Evolutionary conservation across 2,888 invertebrate species (phyloP), one percentile per base, ranked within the genome.

Genomic region (Thyatira batis): DNA sequence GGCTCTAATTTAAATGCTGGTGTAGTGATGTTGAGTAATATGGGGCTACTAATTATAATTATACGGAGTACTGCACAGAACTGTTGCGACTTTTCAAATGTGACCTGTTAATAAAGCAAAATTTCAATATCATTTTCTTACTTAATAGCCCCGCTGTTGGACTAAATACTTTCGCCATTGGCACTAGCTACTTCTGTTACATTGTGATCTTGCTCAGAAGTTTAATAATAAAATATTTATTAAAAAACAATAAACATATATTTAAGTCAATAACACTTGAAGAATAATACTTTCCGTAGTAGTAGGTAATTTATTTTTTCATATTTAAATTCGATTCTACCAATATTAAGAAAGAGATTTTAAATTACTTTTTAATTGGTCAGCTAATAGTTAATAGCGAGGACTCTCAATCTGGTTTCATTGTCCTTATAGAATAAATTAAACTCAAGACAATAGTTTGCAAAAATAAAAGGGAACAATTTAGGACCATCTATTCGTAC

Each of bases 181-280:
- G 89, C 89, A 89, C 90, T 86, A 87, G 74, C 84, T 89, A 84
- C 79, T 59, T 76, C 85, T 87, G 89, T 89, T 89, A 89, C 89
- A 87, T 79, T 79, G 70, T 79, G 76, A 87, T 81, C 80, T 85
- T 84, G 83, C 80, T 73, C 74, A 72, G 65, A 57, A 69, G 52
- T 62, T 57, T 43, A 54, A 61, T 61, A 52, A 43, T 48, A 52
- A 58, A 64, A 65, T 55, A 65, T 67, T 23, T 59, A 0, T 28
- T 27, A 53, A 45, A 20, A 52, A 45, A 45, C n/a, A n/a, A 55
- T 60, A 1, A 49, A 54, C 13, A 0, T 4, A 33, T n/a, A 33
- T 5, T 33, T 50, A 54, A 55, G 51, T 57, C 46, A 65, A 71
- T 23, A 23, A 23, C 23, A 4, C 23, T 23, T 6, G 23, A 23